Evolutionary conservation across 2,113 vertebrate species (phyloP), one percentile per base, ranked within the genome.

Genomic region (Tichodroma muraria): DNA sequence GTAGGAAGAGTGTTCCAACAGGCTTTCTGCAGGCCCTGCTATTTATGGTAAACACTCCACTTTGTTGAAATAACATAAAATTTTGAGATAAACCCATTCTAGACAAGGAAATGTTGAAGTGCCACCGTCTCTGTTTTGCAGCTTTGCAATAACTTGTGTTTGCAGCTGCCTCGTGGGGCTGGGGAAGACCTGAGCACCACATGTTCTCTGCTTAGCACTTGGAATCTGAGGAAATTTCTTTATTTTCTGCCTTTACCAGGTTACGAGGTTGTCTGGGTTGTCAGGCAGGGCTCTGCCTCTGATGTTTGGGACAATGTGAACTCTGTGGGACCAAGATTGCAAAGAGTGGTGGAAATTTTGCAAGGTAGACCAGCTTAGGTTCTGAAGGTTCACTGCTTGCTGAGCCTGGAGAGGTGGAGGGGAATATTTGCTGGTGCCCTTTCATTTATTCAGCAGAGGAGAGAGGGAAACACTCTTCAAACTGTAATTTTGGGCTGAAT

Each of bases 31-130:
- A 91, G 93, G 76, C 85, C 88, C 72, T 52, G 65, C 89, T 97
- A 80, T 93, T 94, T 91, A 93, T 88, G 88, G 96, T 92, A 96
- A 97, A 96, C 90, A 94, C 79, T 37, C 49, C n/a, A 14, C 82
- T 88, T 37, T 61, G 72, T 79, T 92, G 94, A 94, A 97, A 95
- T 88, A 96, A 95, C 92, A 61, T 83, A 83, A 95, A 73, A 81
- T 42, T 35, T 75, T 45, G 80, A 93, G 88, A 88, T 76, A 94
- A 95, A 80, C 44, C 85, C 72, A 71, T 75, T 90, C 49, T 71
- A 47, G 92, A 70, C 53, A 70, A 91, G 82, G 85, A 79, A 91
- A 90, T 0, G 1, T 65, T 64, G 6, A 81, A 95, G 72, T 86
- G 82, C 88, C 92, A 86, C 85, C 10, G 7, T 13, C 49, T 82